A percentile compares a stretch with the other conserved stretches of the same genome.
Evolutionary conservation across 2,888 invertebrate genomes (phyloP).

Genomic region (Drosophila anomalata): DNA sequence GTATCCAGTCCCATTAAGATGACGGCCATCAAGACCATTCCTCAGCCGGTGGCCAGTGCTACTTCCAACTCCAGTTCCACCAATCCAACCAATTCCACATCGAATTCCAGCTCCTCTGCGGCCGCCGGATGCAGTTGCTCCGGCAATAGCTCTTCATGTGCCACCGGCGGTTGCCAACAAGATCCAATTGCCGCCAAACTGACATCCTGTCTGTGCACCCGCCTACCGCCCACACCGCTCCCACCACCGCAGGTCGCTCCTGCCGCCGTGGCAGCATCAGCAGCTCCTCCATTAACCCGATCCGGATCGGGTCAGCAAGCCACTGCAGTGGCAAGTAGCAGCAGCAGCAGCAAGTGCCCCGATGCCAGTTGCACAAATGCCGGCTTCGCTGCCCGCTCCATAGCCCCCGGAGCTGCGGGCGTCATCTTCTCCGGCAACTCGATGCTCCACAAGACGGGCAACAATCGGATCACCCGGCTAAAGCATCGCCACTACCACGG

Average conservation of each 20-base stretch:
- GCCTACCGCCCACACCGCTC: constrained; percentile 28
- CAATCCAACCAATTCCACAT: constrained; percentile 2
- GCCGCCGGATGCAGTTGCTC: constrained; percentile 14
- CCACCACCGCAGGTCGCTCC: constrained; percentile 13
- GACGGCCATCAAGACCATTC: constrained; percentile 81
- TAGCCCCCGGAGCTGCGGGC: constrained; percentile 14
- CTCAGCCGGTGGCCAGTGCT: constrained; percentile 36
- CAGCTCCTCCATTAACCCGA: background rate
- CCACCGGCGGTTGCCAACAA: constrained; percentile 67
- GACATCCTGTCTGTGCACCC: constrained; percentile 83
- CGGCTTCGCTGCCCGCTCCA: constrained; percentile 30
- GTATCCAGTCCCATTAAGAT: constrained; percentile 86
- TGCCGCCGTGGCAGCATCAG: background rate
- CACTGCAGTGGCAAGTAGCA: background rate
- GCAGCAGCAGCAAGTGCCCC: constrained; percentile 14
- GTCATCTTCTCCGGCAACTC: constrained; percentile 38
- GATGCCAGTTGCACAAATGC: constrained; percentile 27
- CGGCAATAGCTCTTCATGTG: constrained; percentile 3
- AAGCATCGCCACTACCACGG: constrained; percentile 81
- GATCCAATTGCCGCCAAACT: constrained; percentile 84
- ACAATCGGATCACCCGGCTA: constrained; percentile 81
- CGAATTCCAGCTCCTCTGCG: constrained; percentile 6
- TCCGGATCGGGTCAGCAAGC: constrained; percentile 1
- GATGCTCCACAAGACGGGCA: constrained; percentile 81
- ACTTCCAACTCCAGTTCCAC: constrained; percentile 5